Conservation (phyloP, 1,140 invertebrate genomes). For the Sweltsa coloradensis region DNA sequence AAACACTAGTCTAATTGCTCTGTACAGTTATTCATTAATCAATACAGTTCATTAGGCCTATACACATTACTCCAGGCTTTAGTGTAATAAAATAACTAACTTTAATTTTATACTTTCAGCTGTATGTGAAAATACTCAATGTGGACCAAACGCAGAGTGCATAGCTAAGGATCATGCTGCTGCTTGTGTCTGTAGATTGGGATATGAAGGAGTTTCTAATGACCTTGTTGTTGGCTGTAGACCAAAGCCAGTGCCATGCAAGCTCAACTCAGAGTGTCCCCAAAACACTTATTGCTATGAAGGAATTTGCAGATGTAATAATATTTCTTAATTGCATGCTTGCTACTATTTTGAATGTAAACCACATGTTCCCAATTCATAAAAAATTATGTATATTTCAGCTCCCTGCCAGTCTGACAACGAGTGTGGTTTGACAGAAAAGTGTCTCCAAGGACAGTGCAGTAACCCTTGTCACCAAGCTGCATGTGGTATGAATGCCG, state of each 20-base stretch:
- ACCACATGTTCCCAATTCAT: no score
- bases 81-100: not conserved
- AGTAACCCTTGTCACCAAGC: constrained; percentile 66
- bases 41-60: no score
- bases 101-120: constrained; percentile 33
- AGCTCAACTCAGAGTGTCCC: constrained; percentile 55
- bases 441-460: constrained; percentile 73
- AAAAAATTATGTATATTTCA: constrained; percentile 29
- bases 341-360: no score
- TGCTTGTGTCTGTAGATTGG: constrained; percentile 61
- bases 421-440: constrained; percentile 65
- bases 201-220: constrained; percentile 62
- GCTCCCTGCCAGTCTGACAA: constrained; percentile 65
- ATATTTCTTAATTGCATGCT: no score
- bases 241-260: constrained; percentile 59
- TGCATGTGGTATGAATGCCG: constrained; percentile 80
- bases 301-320: constrained; percentile 64
- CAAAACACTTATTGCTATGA: constrained; percentile 70
- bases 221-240: constrained; percentile 58
- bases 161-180: constrained; percentile 52
- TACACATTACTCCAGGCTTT: no score
- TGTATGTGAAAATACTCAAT: constrained; percentile 59
- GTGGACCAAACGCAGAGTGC: constrained; percentile 77
- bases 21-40: no score
- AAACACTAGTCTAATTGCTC: no score